These are phyloP conservation scores for Zele albiditarsus DNA, from an alignment of 2,888 invertebrate species.

Conservation along the genomic window DNA sequence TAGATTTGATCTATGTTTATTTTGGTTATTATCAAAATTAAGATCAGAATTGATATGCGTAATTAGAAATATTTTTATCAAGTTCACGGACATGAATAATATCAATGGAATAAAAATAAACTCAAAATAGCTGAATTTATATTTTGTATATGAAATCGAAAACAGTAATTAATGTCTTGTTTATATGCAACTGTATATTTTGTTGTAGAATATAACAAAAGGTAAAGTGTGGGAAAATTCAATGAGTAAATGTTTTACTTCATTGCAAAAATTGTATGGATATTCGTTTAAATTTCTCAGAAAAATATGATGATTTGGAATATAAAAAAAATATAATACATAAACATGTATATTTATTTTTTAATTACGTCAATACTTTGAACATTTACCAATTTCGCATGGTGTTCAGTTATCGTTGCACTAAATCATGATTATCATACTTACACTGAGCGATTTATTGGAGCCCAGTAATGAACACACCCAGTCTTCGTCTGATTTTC, in stretches of 20 bases:
- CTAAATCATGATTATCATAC: neutral
- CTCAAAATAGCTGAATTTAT: too few species aligned
- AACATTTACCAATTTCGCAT: neutral
- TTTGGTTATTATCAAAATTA: neutral
- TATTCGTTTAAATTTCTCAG: too few species aligned
- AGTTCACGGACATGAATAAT: neutral
- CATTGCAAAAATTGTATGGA: too few species aligned
- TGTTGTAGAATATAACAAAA: too few species aligned
- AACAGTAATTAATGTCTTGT: too few species aligned
- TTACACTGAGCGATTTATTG: neutral
- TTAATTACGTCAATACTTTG: neutral
- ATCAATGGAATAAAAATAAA: neutral
- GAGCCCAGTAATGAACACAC: neutral
- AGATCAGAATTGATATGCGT: neutral
- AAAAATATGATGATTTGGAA: too few species aligned
- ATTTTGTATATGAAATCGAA: too few species aligned
- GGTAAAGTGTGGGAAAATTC: too few species aligned
- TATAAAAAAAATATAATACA: too few species aligned
- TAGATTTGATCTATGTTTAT: neutral
- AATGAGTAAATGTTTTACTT: too few species aligned
- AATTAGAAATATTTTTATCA: neutral
- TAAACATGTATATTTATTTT: neutral
- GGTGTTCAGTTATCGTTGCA: neutral
- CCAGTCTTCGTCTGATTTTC: neutral
- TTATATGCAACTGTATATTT: too few species aligned